Evolutionary conservation across 2,888 invertebrate species (phyloP).

Genomic region (Drosophila fungiperda): DNA sequence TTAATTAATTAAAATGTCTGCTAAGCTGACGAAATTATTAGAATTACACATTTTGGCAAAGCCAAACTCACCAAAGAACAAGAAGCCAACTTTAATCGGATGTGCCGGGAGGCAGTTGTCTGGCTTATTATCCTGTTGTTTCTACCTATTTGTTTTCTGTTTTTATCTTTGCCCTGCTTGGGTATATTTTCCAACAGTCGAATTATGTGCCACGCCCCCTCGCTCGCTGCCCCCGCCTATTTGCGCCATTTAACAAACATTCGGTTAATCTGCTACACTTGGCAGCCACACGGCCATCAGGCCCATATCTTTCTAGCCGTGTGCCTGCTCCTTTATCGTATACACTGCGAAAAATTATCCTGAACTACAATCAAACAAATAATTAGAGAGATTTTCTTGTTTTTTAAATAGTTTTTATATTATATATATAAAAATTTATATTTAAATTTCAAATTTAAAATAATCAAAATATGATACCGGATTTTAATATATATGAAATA

Average conservation of each 20-base stretch:
- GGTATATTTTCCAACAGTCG: conserved; percentile 28
- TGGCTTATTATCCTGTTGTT: conserved; percentile 66
- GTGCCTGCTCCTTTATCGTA: conserved; percentile 8
- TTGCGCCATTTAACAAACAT: conserved; percentile 77
- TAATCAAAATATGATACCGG: too few relatives aligned
- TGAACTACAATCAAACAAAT: background rate
- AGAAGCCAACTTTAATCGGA: conserved; percentile 12
- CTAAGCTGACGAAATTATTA: conserved; percentile 42
- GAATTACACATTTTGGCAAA: conserved; percentile 25
- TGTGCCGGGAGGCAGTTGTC: conserved; percentile 1
- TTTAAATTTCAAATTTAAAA: too few relatives aligned
- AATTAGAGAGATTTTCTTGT: background rate
- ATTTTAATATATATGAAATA: too few relatives aligned
- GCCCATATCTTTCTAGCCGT: conserved; percentile 21
- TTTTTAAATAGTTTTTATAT: background rate
- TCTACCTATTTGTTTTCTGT: conserved; percentile 17
- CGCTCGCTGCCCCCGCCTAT: conserved; percentile 5
- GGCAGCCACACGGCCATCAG: conserved; percentile 68
- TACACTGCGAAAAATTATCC: background rate
- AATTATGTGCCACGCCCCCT: conserved; percentile 56
- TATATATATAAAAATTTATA: background rate
- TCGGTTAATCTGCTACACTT: conserved; percentile 78
- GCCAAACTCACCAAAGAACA: background rate
- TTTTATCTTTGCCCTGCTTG: conserved; percentile 41
- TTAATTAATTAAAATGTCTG: conserved; percentile 67